phyloP scores from a whole-genome alignment of 2,888 invertebrate species.

The Priocnemis perturbator region DNA sequence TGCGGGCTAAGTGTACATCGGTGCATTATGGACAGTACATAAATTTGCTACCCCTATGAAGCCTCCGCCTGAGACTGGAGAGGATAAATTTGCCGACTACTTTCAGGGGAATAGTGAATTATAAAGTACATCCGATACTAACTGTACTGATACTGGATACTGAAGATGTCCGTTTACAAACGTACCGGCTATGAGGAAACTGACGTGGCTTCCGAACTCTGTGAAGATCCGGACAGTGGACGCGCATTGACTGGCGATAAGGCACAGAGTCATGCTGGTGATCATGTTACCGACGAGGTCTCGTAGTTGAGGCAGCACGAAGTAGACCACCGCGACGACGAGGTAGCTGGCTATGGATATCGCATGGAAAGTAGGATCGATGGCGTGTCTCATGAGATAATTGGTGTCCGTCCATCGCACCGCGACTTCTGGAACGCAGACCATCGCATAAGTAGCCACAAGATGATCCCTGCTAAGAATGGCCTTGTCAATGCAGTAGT shows the following conservation, averaged over 20 bases:
- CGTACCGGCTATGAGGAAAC: constrained; percentile 86
- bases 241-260: constrained; percentile 86
- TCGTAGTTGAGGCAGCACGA: constrained; percentile 87
- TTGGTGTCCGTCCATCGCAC: constrained; percentile 85
- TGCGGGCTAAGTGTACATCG: too few relatives aligned
- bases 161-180: neutral
- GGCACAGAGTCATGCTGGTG: constrained; percentile 87
- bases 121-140: too few relatives aligned
- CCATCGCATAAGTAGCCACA: constrained; percentile 82
- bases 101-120: too few relatives aligned
- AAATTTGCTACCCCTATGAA: too few relatives aligned
- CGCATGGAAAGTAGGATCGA: constrained; percentile 87
- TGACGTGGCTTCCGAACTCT: constrained; percentile 87
- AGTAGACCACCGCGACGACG: constrained; percentile 86
- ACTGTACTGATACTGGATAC: neutral
- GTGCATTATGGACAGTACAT: too few relatives aligned
- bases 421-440: constrained; percentile 84
- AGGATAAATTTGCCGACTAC: too few relatives aligned
- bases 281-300: constrained; percentile 91
- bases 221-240: constrained; percentile 88
- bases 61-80: too few relatives aligned
- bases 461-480: constrained; percentile 75
- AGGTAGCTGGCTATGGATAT: constrained; percentile 84
- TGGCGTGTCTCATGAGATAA: constrained; percentile 84
- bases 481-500: constrained; percentile 90